Base-by-base conservation (phyloP, 2,113 vertebrate species). In the Alces alces region DNA sequence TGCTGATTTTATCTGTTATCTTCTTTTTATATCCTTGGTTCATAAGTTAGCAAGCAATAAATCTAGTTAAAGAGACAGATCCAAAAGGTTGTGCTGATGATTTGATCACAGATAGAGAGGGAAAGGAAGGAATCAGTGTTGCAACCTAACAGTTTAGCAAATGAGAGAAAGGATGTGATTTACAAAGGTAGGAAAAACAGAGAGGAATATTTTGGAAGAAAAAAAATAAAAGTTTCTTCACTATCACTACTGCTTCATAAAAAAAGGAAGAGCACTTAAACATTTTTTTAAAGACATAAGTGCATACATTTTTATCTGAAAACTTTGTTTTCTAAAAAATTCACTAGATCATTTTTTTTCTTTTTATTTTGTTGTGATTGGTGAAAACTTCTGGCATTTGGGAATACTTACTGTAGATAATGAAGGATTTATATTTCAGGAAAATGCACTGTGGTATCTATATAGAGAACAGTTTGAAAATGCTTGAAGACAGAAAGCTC, bases 151-250 rank as follows among this genome's bases (percentile, higher is more conserved):
- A 58, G 73, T 92, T 93, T 80, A 87, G 36, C 17, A 50, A 93
- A 89, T 57, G 21, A 54, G 5, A 43, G 89, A 97, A 83, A 60
- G 39, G 78, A 28, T 61, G 60, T 60, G 43, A 76, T 45, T 87
- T 58, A 60, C 1, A 57, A 87, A 73, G 21, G 23, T 23, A 95
- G 45, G 50, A 83, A 90, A 93, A 84, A 45, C 45, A 33, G 11
- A n/a, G 43, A 79, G 36, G 33, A 95, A 3, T 73, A 61, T 73
- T 58, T 39, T 39, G 28, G 45, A 84, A 90, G 36, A 78, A 55
- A 94, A 93, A 88, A 88, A 79, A 47, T 52, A 82, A 36, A 27
- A 64, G 33, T 87, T 95, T 95, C 30, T 95, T 91, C 54, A 30
- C 58, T 70, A 47, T 85, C 33, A 80, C 52, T 19, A 43, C 6